Conservation (phyloP, 2,888 invertebrate species). For the Drosophila ezoana region DNA sequence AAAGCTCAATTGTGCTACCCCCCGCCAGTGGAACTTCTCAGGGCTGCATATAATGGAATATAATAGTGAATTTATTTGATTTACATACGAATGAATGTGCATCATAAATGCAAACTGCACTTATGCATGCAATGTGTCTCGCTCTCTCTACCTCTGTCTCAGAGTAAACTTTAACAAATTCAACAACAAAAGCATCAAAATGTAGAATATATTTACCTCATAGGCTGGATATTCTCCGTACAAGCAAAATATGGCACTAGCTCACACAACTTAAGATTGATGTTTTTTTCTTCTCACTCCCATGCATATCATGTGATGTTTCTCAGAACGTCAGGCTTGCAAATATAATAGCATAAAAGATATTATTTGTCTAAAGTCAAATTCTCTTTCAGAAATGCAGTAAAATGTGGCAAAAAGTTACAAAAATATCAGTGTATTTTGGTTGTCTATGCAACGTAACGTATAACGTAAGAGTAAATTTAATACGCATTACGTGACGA, state of each 20-base stretch:
- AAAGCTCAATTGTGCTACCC: constrained; percentile 34
- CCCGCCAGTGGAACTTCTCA: not conserved
- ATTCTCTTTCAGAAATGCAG: no score
- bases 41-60: constrained; percentile 44
- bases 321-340: no score
- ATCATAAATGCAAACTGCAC: constrained; percentile 36
- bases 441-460: not conserved
- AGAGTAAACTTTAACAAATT: not conserved
- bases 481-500: not conserved
- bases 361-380: no score
- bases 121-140: constrained; percentile 46
- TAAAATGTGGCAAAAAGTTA: no score
- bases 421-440: not conserved
- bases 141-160: not conserved
- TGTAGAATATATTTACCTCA: no score
- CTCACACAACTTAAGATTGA: no score
- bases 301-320: no score
- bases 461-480: not conserved
- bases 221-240: no score
- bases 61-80: constrained; percentile 58
- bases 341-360: no score
- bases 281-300: no score
- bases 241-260: no score
- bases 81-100: constrained; percentile 38
- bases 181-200: no score